Conservation (phyloP, 2,113 vertebrate genomes). For the Lepus timidus region DNA sequence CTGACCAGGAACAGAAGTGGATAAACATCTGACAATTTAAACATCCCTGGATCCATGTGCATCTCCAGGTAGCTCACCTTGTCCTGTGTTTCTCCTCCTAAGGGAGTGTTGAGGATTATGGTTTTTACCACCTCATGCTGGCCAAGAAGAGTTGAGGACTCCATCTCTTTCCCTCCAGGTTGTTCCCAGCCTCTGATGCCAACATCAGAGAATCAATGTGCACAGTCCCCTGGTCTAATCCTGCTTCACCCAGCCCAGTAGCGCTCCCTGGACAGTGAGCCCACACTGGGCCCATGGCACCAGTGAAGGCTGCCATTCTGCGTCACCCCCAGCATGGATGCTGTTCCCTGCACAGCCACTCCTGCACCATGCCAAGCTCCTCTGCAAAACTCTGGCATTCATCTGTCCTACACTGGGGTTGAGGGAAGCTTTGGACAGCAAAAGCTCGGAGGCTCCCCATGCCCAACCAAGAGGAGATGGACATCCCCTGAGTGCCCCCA, state of each 20-base stretch:
- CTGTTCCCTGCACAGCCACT: not conserved
- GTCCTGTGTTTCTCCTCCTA: not conserved
- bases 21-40: not conserved
- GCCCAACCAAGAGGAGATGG: not conserved
- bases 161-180: not conserved
- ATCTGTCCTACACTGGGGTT: no score
- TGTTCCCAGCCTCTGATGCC: not conserved
- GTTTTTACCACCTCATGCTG: not conserved
- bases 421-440: not conserved
- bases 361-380: not conserved
- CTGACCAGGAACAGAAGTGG: not conserved
- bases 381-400: not conserved
- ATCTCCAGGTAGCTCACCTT: not conserved
- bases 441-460: not conserved
- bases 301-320: not conserved
- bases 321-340: no score
- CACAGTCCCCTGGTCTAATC: not conserved
- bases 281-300: rapidly evolving
- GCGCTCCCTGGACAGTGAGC: not conserved
- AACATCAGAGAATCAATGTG: not conserved
- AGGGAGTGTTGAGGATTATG: not conserved
- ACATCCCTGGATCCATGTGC: not conserved
- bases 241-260: not conserved
- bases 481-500: not conserved
- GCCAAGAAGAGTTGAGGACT: not conserved